Percentiles rank a stretch among this genome's conserved stretches.
Conservation (phyloP, 2,113 vertebrate species). For the Psittacara wagleri region DNA sequence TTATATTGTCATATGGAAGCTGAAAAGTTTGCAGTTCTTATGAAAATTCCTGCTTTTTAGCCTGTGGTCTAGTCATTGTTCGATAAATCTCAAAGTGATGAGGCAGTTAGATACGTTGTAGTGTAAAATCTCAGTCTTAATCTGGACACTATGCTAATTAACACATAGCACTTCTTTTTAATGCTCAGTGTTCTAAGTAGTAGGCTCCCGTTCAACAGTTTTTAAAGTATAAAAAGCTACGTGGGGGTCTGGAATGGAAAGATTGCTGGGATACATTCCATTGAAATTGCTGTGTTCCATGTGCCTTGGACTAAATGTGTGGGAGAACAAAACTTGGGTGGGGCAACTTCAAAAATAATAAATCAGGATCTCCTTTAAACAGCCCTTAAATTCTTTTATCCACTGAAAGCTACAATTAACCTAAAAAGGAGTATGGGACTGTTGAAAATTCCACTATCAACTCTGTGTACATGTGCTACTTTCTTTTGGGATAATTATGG, state of each 20-base stretch:
- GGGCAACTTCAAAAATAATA: neutral
- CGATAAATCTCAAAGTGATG: neutral
- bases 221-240: neutral
- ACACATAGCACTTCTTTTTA: neutral
- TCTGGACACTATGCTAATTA: neutral
- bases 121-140: neutral
- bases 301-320: neutral
- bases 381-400: neutral
- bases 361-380: neutral
- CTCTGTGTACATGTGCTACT: neutral
- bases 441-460: neutral
- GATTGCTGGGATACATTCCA: neutral
- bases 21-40: neutral
- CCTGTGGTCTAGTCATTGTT: neutral
- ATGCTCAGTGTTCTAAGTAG: neutral
- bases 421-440: neutral
- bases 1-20: neutral
- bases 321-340: slow-evolving; percentile 12
- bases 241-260: neutral
- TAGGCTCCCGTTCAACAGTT: neutral
- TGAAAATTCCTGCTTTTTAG: neutral
- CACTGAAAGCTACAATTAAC: neutral
- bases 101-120: neutral
- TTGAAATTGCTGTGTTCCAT: neutral
- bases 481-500: neutral